phyloP scores from a whole-genome alignment of 2,797 vertebrate genomes.

The Poeciliopsis gracilis region DNA sequence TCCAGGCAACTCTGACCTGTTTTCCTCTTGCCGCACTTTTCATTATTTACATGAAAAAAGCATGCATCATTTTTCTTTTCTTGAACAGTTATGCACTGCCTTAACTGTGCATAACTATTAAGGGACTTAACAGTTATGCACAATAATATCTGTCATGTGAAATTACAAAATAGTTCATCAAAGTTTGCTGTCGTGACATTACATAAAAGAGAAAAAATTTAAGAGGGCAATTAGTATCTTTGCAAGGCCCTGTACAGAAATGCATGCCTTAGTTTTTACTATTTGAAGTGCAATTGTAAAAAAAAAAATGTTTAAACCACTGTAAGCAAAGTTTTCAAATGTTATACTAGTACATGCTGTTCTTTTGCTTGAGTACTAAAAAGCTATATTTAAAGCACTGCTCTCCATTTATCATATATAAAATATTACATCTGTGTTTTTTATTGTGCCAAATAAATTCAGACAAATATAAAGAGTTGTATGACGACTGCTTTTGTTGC shows the following conservation, averaged over 20 bases:
- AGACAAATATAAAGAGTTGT: slow-evolving; percentile 51
- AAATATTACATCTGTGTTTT: slow-evolving; percentile 67
- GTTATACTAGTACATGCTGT: neutral
- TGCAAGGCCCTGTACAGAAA: neutral
- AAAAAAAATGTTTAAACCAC: slow-evolving; percentile 12
- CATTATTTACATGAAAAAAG: neutral
- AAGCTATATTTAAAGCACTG: slow-evolving; percentile 40
- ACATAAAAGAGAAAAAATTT: neutral
- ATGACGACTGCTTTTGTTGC: slow-evolving; percentile 31
- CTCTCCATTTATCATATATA: slow-evolving; percentile 46
- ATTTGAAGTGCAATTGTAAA: slow-evolving; percentile 50
- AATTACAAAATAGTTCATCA: neutral
- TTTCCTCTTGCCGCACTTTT: neutral
- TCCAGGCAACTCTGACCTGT: too few species aligned
- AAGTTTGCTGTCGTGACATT: neutral
- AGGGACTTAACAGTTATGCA: too few species aligned
- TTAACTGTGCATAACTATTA: neutral
- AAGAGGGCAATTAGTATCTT: neutral
- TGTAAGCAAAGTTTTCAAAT: slow-evolving; percentile 50
- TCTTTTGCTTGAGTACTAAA: slow-evolving; percentile 33
- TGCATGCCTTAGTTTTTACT: neutral
- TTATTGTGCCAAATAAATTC: slow-evolving; percentile 55
- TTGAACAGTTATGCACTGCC: neutral
- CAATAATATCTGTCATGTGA: neutral
- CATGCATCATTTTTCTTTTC: neutral